phyloP scores from a whole-genome alignment of 2,113 vertebrate species.

The Ageneiosus marmoratus region DNA sequence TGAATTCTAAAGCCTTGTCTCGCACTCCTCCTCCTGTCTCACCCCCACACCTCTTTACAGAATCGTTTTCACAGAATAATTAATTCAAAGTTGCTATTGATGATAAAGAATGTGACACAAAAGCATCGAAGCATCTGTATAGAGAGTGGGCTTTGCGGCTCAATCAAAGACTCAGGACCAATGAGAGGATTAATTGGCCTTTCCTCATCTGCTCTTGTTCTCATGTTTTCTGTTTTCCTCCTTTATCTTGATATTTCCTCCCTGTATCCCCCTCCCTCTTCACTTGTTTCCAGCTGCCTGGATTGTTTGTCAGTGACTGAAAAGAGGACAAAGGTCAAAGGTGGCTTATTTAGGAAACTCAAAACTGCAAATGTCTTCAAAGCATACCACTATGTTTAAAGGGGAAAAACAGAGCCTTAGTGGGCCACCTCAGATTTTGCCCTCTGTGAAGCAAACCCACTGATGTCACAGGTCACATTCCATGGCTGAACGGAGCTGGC shows the following conservation, averaged over 20 bases:
- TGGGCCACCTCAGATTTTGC: constrained; percentile 68
- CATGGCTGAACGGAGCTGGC: constrained; percentile 72
- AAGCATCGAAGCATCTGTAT: constrained; percentile 60
- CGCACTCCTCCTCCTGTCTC: constrained; percentile 56
- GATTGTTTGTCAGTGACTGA: constrained; percentile 56
- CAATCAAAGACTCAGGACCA: constrained; percentile 63
- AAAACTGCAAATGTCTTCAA: constrained; percentile 56
- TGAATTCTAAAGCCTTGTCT: constrained; percentile 67
- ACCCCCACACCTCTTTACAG: constrained; percentile 48
- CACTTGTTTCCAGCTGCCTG: constrained; percentile 44
- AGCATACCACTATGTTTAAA: constrained; percentile 63
- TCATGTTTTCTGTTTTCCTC: constrained; percentile 61
- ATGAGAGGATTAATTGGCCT: constrained; percentile 73
- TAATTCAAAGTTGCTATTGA: constrained; percentile 74
- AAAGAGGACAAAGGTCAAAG: constrained; percentile 49
- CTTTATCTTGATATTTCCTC: constrained; percentile 57
- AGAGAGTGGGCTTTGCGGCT: constrained; percentile 45
- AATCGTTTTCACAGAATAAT: constrained; percentile 62
- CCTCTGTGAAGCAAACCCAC: constrained; percentile 65
- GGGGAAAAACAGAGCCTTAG: constrained; percentile 46
- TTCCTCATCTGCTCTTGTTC: constrained; percentile 59
- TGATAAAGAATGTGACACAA: constrained; percentile 71
- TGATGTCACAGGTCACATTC: constrained; percentile 81
- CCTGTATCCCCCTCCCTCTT: constrained; percentile 40
- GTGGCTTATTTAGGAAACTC: constrained; percentile 52